Evolutionary conservation across 2,797 vertebrate genomes (phyloP), one percentile per base, ranked within the genome.

Genomic region (Salarias fasciatus): DNA sequence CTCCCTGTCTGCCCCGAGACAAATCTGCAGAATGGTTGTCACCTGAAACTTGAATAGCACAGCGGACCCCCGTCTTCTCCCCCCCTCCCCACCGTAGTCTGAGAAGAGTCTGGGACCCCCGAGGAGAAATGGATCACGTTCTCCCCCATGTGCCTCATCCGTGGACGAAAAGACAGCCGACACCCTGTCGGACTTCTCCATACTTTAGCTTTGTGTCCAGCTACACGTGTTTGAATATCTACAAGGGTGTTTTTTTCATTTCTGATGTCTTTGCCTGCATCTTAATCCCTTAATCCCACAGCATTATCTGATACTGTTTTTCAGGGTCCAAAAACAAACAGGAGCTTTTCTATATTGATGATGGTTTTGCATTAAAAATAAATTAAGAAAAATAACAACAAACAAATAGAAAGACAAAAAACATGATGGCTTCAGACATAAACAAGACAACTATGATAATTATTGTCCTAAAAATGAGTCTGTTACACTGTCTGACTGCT

Each of bases 71-170:
- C 55, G 9, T 15, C 49, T 5, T 28, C 58, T 70, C 52, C 49
- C 30, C 36, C 46, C 58, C 10, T 53, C 52, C 45, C 51, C 33
- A 6, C 31, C 1, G 53, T 48, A 63, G 59, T 63, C 77, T 72
- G 59, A 33, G 51, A 73, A 59, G 71, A 68, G 61, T 76, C 69
- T 41, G 70, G 44, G 69, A 82, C 72, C 53, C 65, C 78, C 71
- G 79, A 82, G 72, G 78, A 78, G 72, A 84, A 73, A 79, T 8
- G 59, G 77, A 77, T 80, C 78, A 73, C 55, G 63, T 80, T 89
- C 65, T 63, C 55, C 56, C 56, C 73, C 45, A 59, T 64, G 61
- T 57, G 51, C 44, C 51, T 61, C 12, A 61, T 48, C 45, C 66
- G 50, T 5, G 38, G 36, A 54, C 59, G 85, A 44, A 68, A 71